phyloP scores from a whole-genome alignment of 2,888 invertebrate species.

The Lithophane leautieri region DNA sequence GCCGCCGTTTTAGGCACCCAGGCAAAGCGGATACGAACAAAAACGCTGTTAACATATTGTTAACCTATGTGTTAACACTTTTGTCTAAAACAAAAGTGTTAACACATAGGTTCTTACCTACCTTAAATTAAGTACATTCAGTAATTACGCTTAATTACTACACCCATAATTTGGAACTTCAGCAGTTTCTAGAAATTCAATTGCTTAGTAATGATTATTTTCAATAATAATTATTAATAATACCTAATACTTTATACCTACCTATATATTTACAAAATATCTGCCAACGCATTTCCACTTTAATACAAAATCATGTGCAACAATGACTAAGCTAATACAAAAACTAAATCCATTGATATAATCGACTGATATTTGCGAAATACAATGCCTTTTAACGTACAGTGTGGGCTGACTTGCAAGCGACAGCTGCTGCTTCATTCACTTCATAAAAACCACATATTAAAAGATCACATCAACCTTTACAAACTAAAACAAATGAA shows the following conservation, averaged over 20 bases:
- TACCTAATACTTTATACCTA: neutral
- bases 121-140: conserved; percentile 4
- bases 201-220: neutral
- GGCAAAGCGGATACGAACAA: neutral
- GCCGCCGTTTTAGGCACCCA: too few relatives aligned
- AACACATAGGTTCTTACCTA: neutral
- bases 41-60: too few relatives aligned
- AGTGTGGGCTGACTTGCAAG: conserved; percentile 69
- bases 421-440: conserved; percentile 78
- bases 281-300: conserved; percentile 42
- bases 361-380: conserved; percentile 67
- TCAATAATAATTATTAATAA: too few relatives aligned
- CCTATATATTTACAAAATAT: neutral
- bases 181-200: conserved; percentile 7
- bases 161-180: neutral
- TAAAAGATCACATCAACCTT: conserved; percentile 44
- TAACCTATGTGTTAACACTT: too few relatives aligned
- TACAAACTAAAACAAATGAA: conserved; percentile 17
- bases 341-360: conserved; percentile 57
- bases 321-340: conserved; percentile 47
- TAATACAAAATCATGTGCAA: conserved; percentile 39
- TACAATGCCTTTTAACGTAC: conserved; percentile 66
- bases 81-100: neutral
- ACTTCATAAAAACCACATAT: conserved; percentile 59
- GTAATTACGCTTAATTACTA: conserved; percentile 1